These are phyloP conservation scores for Tor tambroides DNA, from an alignment of 2,113 vertebrate species.

Conservation along the genomic window DNA sequence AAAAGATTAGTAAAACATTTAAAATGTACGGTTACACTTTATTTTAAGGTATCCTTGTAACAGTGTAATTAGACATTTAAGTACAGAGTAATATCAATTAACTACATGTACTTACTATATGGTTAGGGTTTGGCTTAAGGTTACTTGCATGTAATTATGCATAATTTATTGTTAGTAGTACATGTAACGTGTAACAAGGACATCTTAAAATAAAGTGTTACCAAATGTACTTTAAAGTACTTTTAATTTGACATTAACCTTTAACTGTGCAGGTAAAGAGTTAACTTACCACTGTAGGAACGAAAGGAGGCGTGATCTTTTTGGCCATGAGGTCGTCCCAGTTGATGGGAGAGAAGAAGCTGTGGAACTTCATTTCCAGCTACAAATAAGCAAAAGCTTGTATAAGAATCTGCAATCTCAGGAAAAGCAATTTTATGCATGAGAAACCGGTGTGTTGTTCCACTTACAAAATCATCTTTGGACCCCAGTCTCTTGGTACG, in stretches of 20 bases:
- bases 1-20: background rate
- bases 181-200: too few species aligned
- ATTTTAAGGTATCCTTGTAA: too few species aligned
- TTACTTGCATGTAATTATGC: too few species aligned
- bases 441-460: background rate
- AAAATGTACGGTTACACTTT: too few species aligned
- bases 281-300: conserved; percentile 77
- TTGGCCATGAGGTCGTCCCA: conserved; percentile 83
- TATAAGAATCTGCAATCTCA: conserved; percentile 3
- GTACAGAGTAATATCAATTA: too few species aligned
- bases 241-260: background rate
- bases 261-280: background rate
- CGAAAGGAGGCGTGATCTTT: conserved; percentile 77
- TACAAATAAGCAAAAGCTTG: conserved; percentile 54
- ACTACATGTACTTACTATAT: too few species aligned
- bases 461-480: conserved; percentile 79
- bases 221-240: background rate
- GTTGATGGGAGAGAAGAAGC: conserved; percentile 82
- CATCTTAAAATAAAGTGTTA: too few species aligned
- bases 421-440: background rate
- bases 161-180: too few species aligned
- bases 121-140: too few species aligned
- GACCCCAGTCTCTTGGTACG: conserved; percentile 75
- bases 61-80: too few species aligned
- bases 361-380: conserved; percentile 78